Evolutionary conservation across 2,113 vertebrate species (phyloP).

Genomic region (Cryptotis parvus): DNA sequence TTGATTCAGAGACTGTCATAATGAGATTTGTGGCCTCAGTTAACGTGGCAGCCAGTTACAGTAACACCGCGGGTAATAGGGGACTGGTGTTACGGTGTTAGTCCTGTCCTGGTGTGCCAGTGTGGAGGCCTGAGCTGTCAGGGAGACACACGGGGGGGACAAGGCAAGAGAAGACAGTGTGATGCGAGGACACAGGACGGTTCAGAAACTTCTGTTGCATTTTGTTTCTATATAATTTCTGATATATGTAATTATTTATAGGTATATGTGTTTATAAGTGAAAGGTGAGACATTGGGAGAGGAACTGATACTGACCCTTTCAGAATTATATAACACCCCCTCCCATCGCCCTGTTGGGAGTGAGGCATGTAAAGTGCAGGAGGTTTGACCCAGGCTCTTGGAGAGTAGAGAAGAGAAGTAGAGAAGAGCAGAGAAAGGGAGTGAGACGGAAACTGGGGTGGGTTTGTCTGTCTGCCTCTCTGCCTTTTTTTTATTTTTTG

Average conservation of each 20-base stretch:
- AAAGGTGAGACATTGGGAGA: neutral
- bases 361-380: neutral
- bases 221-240: constrained; percentile 34
- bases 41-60: neutral
- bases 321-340: neutral
- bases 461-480: too few species aligned
- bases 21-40: neutral
- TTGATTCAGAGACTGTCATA: neutral
- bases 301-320: neutral
- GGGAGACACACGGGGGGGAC: neutral
- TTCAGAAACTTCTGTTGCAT: neutral
- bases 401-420: neutral
- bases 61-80: neutral
- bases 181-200: neutral
- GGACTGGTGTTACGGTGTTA: neutral
- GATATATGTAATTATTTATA: neutral
- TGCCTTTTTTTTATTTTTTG: too few species aligned
- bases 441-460: neutral
- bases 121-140: neutral
- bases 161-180: neutral
- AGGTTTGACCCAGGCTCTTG: too few species aligned
- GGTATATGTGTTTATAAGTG: neutral
- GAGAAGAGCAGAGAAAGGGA: too few species aligned
- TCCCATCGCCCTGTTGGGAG: neutral
- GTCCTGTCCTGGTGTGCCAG: neutral